These are phyloP conservation scores for Gari tellinella DNA, from an alignment of 2,888 invertebrate species.

Conservation along the genomic window DNA sequence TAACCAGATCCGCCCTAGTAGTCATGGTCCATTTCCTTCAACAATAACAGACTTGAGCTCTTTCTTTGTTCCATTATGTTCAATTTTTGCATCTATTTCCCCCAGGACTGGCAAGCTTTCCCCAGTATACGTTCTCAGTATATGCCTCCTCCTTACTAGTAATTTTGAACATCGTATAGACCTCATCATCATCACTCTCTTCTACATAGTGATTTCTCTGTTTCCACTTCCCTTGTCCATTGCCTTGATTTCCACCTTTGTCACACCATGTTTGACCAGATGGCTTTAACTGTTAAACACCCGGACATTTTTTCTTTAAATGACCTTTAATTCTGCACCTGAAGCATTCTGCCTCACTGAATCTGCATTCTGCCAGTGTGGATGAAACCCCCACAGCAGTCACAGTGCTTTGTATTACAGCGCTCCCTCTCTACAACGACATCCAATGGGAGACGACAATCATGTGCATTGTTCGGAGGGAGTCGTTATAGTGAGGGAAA, in stretches of 20 bases:
- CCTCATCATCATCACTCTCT: too few species aligned
- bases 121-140: too few species aligned
- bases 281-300: not conserved
- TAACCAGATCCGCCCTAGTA: slow-evolving; percentile 35
- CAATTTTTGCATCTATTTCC: not conserved
- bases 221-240: not conserved
- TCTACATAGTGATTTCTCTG: not conserved
- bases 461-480: too few species aligned
- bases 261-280: too few species aligned
- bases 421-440: too few species aligned
- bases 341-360: slow-evolving; percentile 7
- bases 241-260: not conserved
- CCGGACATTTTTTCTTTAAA: slow-evolving; percentile 3
- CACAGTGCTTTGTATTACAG: too few species aligned
- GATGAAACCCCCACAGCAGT: slow-evolving; percentile 8
- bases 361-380: too few species aligned
- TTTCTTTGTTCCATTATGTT: not conserved
- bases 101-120: slow-evolving; percentile 3
- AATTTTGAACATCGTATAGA: not conserved
- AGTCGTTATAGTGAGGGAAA: too few species aligned
- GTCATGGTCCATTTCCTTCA: slow-evolving; percentile 19
- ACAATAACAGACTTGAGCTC: slow-evolving; percentile 4
- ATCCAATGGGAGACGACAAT: too few species aligned
- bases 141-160: not conserved
- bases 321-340: slow-evolving; percentile 10